Conservation (phyloP, 2,797 vertebrate species). For the Muraenolepis orangiensis region DNA sequence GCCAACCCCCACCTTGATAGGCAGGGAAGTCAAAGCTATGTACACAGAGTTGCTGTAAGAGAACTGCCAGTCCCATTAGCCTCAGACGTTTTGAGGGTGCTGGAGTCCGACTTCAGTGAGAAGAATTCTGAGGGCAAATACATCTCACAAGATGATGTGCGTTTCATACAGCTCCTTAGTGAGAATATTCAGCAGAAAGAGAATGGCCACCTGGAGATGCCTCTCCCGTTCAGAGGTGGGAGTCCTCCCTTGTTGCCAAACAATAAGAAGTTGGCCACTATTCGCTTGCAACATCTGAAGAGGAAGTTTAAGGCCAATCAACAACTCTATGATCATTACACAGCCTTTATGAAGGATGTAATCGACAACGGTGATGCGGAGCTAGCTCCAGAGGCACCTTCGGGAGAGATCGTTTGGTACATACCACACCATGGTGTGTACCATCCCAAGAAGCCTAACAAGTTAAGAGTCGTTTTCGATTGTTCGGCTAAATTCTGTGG, state of each 20-base stretch:
- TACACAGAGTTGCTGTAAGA: conserved; percentile 24
- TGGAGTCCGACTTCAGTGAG: conserved; percentile 35
- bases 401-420: too few relatives aligned
- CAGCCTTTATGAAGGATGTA: too few relatives aligned
- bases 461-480: too few relatives aligned
- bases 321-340: too few relatives aligned
- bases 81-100: conserved; percentile 20
- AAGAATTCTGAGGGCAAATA: conserved; percentile 23
- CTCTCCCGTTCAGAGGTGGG: conserved; percentile 22
- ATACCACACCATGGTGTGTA: too few relatives aligned
- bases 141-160: conserved; percentile 39
- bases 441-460: too few relatives aligned
- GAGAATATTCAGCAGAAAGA: conserved; percentile 21
- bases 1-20: conserved; percentile 27
- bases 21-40: conserved; percentile 18
- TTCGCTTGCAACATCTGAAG: conserved; percentile 18
- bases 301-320: conserved; percentile 19
- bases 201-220: too few relatives aligned
- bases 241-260: conserved; percentile 17
- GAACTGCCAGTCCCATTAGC: conserved; percentile 15
- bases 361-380: too few relatives aligned
- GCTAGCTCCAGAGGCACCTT: too few relatives aligned
- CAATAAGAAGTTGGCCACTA: conserved; percentile 22
- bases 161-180: conserved; percentile 32
- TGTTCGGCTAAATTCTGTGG: too few relatives aligned